Conservation (phyloP, 1,140 invertebrate genomes). For the Drosophila melanica region DNA sequence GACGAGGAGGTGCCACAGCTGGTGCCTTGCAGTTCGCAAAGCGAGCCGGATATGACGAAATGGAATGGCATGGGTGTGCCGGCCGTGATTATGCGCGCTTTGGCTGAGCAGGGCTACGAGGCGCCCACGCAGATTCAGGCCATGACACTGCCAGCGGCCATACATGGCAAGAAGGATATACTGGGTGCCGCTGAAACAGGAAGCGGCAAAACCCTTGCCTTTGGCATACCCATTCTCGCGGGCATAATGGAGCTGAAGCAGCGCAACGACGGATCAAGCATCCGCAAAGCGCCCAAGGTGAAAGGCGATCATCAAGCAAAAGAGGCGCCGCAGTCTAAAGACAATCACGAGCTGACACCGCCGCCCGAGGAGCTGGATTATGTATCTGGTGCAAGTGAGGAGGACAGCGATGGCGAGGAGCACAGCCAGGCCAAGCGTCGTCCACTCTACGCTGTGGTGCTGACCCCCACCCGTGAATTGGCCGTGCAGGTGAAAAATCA, state of each 20-base stretch:
- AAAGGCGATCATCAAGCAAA: constrained; percentile 75
- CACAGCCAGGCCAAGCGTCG: constrained; percentile 78
- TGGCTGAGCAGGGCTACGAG: constrained; percentile 90
- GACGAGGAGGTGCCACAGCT: constrained; percentile 42
- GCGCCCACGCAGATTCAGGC: constrained; percentile 93
- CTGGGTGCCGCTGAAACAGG: constrained; percentile 98
- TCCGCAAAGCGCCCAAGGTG: constrained; percentile 81
- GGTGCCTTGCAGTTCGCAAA: constrained; percentile 13
- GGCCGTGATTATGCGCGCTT: constrained; percentile 88
- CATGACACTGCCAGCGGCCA: constrained; percentile 91
- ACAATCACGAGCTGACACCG: constrained; percentile 73
- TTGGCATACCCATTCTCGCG: constrained; percentile 95
- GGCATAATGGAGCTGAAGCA: constrained; percentile 91
- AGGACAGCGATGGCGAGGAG: constrained; percentile 80
- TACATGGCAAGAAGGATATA: constrained; percentile 92
- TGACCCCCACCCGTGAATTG: constrained; percentile 97
- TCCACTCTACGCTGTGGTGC: constrained; percentile 91
- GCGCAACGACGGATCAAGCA: constrained; percentile 64
- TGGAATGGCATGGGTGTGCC: constrained; percentile 91
- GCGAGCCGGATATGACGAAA: constrained; percentile 66
- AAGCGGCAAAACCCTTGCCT: constrained; percentile 98
- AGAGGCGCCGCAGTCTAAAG: constrained; percentile 37
- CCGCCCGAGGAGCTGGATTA: constrained; percentile 78
- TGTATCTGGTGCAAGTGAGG: constrained; percentile 78
- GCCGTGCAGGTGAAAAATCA: constrained; percentile 97